phyloP scores from a whole-genome alignment of 2,888 invertebrate species.

The Lithophane leautieri region DNA sequence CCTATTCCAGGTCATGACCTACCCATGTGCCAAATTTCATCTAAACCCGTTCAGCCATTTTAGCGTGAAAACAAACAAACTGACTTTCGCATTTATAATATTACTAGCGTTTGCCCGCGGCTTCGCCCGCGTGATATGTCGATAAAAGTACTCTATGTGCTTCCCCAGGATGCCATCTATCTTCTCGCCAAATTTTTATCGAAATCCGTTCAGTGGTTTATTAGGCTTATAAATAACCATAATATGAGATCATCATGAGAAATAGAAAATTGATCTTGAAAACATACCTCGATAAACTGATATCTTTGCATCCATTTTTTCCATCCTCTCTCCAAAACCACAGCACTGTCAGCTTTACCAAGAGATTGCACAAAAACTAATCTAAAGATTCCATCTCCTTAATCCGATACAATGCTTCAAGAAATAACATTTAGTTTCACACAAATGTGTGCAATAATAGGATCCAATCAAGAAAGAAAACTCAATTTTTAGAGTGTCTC shows the following conservation, averaged over 20 bases:
- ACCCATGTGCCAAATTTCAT: too few relatives aligned
- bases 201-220: too few relatives aligned
- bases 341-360: constrained; percentile 18
- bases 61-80: too few relatives aligned
- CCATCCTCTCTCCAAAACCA: constrained; percentile 30
- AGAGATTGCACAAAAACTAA: constrained; percentile 53
- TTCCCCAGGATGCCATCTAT: too few relatives aligned
- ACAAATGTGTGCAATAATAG: constrained; percentile 48
- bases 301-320: constrained; percentile 30
- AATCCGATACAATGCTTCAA: constrained; percentile 43
- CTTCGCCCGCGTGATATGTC: too few relatives aligned
- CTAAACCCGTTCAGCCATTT: too few relatives aligned
- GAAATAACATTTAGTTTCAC: constrained; percentile 55
- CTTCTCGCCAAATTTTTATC: too few relatives aligned
- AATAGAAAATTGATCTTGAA: constrained; percentile 5
- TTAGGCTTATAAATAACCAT: not conserved
- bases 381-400: constrained; percentile 42
- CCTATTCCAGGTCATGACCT: too few relatives aligned
- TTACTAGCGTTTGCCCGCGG: too few relatives aligned
- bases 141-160: too few relatives aligned
- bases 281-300: not conserved
- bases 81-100: too few relatives aligned
- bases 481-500: constrained; percentile 56
- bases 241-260: not conserved
- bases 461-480: constrained; percentile 59